Conservation (phyloP, 2,888 invertebrate species). For the Cyclophora punctaria region DNA sequence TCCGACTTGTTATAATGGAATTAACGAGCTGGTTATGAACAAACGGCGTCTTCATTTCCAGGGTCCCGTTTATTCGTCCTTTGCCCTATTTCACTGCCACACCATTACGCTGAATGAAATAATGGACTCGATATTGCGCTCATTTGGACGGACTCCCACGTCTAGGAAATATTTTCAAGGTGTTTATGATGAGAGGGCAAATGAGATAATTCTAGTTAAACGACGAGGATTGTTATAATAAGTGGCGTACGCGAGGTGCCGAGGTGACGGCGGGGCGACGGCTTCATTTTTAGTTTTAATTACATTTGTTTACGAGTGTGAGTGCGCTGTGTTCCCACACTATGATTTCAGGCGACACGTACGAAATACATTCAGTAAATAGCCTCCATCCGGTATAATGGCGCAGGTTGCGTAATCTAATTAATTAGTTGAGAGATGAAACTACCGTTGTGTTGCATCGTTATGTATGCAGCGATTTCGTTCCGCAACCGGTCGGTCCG, state of each 20-base stretch:
- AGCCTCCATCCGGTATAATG: constrained; percentile 58
- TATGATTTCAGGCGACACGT: constrained; percentile 45
- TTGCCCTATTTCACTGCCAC: constrained; percentile 68
- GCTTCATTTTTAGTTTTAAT: constrained; percentile 10
- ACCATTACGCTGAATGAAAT: constrained; percentile 68
- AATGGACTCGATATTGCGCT: constrained; percentile 57
- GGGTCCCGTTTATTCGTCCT: constrained; percentile 60
- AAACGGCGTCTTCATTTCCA: constrained; percentile 73
- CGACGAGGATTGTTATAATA: constrained; percentile 18
- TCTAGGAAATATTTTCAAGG: constrained; percentile 50
- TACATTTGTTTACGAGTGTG: constrained; percentile 22
- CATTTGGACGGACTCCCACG: constrained; percentile 50
- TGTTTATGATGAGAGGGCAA: constrained; percentile 44
- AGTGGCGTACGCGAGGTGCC: constrained; percentile 7
- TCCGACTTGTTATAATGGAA: constrained; percentile 71
- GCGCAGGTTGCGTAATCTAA: constrained; percentile 57
- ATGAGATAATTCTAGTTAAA: constrained; percentile 25
- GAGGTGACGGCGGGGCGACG: background rate
- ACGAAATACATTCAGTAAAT: constrained; percentile 60
- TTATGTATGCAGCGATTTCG: constrained; percentile 15
- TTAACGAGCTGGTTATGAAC: constrained; percentile 74
- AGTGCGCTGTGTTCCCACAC: constrained; percentile 45
- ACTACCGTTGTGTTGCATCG: constrained; percentile 41
- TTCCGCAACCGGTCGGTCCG: background rate
- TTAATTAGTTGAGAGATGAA: constrained; percentile 58